These are phyloP conservation scores for Plebejus melissa DNA, from an alignment of 2,888 invertebrate genomes.

Conservation along the genomic window DNA sequence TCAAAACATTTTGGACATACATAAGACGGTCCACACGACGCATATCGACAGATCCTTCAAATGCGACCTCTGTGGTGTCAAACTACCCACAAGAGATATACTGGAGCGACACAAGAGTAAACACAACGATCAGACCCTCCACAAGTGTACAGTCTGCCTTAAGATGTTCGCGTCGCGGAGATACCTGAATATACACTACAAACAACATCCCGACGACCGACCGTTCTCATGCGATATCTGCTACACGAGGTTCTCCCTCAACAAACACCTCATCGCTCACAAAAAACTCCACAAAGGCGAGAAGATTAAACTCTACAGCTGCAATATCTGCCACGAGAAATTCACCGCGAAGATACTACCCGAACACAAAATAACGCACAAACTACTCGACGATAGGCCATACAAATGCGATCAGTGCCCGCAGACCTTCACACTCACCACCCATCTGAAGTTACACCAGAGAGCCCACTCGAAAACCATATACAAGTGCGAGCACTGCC, in stretches of 20 bases:
- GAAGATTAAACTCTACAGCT: background rate
- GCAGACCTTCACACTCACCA: background rate
- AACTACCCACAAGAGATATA: background rate
- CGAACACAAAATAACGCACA: constrained; percentile 3
- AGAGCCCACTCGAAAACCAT: background rate
- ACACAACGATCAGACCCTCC: background rate
- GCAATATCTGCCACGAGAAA: background rate
- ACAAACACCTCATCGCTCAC: background rate
- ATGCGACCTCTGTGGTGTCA: background rate
- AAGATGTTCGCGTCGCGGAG: constrained; percentile 11
- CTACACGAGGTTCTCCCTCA: background rate
- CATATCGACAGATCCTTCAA: background rate
- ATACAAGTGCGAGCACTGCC: constrained; percentile 1
- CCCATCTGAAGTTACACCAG: background rate
- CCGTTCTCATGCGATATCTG: background rate
- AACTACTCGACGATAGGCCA: background rate
- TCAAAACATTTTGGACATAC: background rate
- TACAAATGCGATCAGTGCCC: background rate
- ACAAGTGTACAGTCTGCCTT: background rate
- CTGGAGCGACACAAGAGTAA: background rate
- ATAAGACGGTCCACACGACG: background rate
- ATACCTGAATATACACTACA: constrained; percentile 17
- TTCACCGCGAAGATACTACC: background rate
- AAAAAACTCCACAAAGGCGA: constrained; percentile 2
- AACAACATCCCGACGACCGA: background rate